A percentile compares a stretch with the other conserved stretches of the same genome.
phyloP scores from a whole-genome alignment of 2,888 invertebrate species.

The Epistrophe grossulariae region DNA sequence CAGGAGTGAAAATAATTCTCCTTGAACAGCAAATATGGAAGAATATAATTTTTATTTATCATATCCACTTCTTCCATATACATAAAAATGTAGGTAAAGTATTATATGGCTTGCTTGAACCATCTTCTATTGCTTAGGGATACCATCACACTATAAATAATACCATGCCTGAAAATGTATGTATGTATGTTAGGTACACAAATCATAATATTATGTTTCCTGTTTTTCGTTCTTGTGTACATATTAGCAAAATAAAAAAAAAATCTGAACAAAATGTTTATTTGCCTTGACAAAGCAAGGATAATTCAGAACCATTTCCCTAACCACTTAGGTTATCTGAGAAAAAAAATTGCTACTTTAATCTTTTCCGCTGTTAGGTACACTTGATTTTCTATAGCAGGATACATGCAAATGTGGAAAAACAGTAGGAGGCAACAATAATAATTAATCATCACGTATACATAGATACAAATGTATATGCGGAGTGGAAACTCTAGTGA shows the following conservation, averaged over 20 bases:
- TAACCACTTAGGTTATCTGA: neutral
- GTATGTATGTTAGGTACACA: neutral
- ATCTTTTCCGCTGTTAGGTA: slow-evolving; percentile 31
- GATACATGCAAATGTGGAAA: neutral
- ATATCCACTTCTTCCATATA: neutral
- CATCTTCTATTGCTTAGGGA: neutral
- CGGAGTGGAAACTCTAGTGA: slow-evolving; percentile 55
- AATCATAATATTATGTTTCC: slow-evolving; percentile 27
- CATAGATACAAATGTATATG: neutral
- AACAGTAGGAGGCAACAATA: slow-evolving; percentile 17
- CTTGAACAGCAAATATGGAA: neutral
- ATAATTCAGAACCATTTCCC: slow-evolving; percentile 10
- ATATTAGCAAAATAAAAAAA: slow-evolving; percentile 34
- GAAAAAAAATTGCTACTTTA: slow-evolving; percentile 22
- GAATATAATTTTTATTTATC: slow-evolving; percentile 20
- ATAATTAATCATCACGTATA: slow-evolving; percentile 44
- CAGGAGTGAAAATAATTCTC: neutral
- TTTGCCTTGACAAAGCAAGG: neutral
- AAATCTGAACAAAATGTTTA: slow-evolving; percentile 20
- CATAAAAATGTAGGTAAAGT: neutral
- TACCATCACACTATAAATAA: neutral
- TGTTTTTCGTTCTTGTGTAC: neutral
- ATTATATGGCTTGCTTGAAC: neutral
- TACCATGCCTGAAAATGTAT: neutral
- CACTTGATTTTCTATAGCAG: neutral